Percentiles rank a stretch among this genome's conserved stretches.
Conservation (phyloP, 2,888 invertebrate species). For the Eilema sororculum region DNA sequence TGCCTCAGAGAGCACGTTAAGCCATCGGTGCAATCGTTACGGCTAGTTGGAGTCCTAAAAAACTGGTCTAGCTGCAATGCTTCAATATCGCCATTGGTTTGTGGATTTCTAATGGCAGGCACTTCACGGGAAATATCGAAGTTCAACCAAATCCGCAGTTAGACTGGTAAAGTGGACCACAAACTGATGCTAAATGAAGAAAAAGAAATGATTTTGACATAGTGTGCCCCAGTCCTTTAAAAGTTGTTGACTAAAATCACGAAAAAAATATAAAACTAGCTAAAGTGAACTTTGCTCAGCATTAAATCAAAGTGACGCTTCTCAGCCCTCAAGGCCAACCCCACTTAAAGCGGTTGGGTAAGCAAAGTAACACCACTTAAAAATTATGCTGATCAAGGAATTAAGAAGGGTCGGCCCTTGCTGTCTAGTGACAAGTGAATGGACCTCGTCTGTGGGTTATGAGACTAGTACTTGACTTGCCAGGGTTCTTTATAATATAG, state of each 20-base stretch:
- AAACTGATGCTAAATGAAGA: too few species aligned
- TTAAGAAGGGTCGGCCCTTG: conserved; percentile 23
- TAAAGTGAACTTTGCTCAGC: conserved; percentile 9
- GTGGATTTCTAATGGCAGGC: too few species aligned
- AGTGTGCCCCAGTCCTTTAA: too few species aligned
- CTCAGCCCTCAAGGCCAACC: conserved; percentile 14
- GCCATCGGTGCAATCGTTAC: too few species aligned
- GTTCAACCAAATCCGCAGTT: too few species aligned
- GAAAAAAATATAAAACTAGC: not conserved
- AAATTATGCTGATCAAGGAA: conserved; percentile 28
- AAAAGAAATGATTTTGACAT: too few species aligned
- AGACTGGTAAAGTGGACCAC: too few species aligned
- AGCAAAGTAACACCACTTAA: conserved; percentile 23
- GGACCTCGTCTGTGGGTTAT: not conserved
- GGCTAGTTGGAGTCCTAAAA: too few species aligned
- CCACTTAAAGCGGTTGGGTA: conserved; percentile 19
- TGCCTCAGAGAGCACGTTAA: too few species aligned
- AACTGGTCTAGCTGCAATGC: too few species aligned
- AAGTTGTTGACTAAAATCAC: not conserved
- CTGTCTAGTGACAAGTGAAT: conserved; percentile 18
- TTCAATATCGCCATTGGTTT: too few species aligned
- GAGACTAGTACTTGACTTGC: not conserved
- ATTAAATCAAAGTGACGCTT: conserved; percentile 16
- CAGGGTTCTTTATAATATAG: not conserved
- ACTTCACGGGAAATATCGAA: too few species aligned